Percentiles rank a stretch among this genome's conserved stretches.
phyloP scores from a whole-genome alignment of 2,113 vertebrate species.

The Paraplagusia blochii region DNA sequence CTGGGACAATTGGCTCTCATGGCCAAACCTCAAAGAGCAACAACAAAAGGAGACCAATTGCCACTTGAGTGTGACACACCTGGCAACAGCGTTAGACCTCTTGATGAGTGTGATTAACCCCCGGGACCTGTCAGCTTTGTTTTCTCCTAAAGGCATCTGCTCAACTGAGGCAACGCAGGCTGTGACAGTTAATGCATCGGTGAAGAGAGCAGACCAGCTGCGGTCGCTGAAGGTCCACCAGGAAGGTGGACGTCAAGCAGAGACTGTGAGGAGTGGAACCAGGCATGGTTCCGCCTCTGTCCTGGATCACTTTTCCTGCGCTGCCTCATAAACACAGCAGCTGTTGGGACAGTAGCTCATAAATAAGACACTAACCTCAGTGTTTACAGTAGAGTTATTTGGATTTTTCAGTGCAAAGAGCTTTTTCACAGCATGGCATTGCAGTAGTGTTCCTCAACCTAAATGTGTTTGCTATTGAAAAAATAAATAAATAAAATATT shows the following conservation, averaged over 20 bases:
- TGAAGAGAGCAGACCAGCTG: conserved; percentile 50
- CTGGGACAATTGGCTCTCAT: conserved; percentile 1
- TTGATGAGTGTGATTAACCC: conserved; percentile 59
- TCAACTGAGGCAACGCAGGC: conserved; percentile 46
- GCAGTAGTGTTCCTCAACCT: conserved; percentile 15
- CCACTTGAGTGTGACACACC: conserved; percentile 59
- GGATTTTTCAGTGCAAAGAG: conserved; percentile 47
- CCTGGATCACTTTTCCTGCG: conserved; percentile 25
- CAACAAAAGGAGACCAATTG: conserved; percentile 48
- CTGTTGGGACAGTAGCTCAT: conserved; percentile 35
- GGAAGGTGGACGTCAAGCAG: conserved; percentile 4
- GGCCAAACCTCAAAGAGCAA: conserved; percentile 46
- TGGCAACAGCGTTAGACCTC: conserved; percentile 44
- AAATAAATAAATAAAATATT: too few species aligned
- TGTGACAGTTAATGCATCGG: conserved; percentile 55
- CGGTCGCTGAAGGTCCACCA: conserved; percentile 21
- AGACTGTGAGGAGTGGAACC: conserved; percentile 2
- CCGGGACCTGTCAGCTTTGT: conserved; percentile 47
- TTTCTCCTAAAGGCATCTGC: conserved; percentile 56
- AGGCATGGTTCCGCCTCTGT: conserved; percentile 42
- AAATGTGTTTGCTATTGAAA: conserved; percentile 10
- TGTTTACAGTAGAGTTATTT: conserved; percentile 52
- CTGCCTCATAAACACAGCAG: conserved; percentile 17
- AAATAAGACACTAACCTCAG: conserved; percentile 55
- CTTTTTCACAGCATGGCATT: conserved; percentile 29